phyloP scores from a whole-genome alignment of 2,888 invertebrate species.

The Deroplatys truncata region DNA sequence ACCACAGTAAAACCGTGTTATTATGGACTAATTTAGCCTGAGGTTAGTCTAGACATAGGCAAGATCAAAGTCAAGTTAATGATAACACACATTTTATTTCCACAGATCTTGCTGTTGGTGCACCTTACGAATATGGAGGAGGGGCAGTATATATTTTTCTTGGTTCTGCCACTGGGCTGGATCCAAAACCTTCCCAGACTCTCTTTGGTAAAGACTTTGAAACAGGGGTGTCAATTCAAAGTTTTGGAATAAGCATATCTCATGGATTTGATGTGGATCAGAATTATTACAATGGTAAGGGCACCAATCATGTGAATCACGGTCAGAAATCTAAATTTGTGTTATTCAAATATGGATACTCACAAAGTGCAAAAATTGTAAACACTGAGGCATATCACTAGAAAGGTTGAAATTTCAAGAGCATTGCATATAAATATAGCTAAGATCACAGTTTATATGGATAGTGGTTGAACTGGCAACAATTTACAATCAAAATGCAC shows the following conservation, averaged over 20 bases:
- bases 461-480: too few species aligned
- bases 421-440: too few species aligned
- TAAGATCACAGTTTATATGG: too few species aligned
- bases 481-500: too few species aligned
- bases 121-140: slow-evolving; percentile 38
- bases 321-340: too few species aligned
- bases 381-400: too few species aligned
- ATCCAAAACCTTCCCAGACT: slow-evolving; percentile 39
- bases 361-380: too few species aligned
- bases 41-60: too few species aligned
- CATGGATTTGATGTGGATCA: slow-evolving; percentile 44
- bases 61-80: too few species aligned
- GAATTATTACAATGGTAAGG: slow-evolving; percentile 42
- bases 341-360: too few species aligned
- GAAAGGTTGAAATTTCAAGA: too few species aligned
- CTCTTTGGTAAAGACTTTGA: slow-evolving; percentile 39
- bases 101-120: slow-evolving; percentile 41
- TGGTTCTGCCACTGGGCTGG: slow-evolving; percentile 38
- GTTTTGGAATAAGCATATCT: slow-evolving; percentile 47
- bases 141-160: slow-evolving; percentile 41
- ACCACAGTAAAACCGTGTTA: slow-evolving; percentile 32
- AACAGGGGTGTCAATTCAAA: slow-evolving; percentile 34
- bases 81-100: background rate
- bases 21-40: too few species aligned
- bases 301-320: background rate